Conservation (phyloP, 1,140 invertebrate species). For the Hormaphis cornu region DNA sequence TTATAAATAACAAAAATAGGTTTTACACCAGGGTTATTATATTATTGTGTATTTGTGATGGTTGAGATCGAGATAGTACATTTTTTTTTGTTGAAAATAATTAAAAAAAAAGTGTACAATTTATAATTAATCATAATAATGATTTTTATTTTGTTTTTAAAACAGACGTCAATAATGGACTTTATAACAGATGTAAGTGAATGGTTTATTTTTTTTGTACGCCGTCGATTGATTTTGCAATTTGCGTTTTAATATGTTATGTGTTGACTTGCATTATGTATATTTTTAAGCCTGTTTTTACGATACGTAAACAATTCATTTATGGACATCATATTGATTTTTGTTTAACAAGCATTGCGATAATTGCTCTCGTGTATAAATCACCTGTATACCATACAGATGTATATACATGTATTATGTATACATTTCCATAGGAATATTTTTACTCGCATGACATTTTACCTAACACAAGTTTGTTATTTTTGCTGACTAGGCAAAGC, state of each 20-base stretch:
- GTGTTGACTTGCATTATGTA: constrained; percentile 6
- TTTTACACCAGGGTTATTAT: neutral
- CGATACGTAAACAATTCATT: neutral
- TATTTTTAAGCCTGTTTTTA: constrained; percentile 26
- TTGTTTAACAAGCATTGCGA: constrained; percentile 16
- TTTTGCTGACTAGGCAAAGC: too few species aligned
- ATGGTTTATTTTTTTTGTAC: constrained; percentile 21
- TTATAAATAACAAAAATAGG: too few species aligned
- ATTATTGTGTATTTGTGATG: too few species aligned
- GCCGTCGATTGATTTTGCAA: constrained; percentile 12
- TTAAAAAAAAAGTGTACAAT: neutral
- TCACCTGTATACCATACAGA: too few species aligned
- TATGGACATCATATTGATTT: neutral
- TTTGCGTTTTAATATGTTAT: constrained; percentile 28
- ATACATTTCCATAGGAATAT: too few species aligned
- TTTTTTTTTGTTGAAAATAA: neutral
- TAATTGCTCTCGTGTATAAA: constrained; percentile 17
- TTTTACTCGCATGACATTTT: too few species aligned
- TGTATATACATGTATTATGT: too few species aligned
- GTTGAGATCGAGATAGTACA: too few species aligned
- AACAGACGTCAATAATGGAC: constrained; percentile 21
- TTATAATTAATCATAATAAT: constrained; percentile 14
- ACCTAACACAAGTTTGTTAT: too few species aligned
- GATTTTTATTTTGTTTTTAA: constrained; percentile 28
- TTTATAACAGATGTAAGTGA: constrained; percentile 24